Base-by-base conservation (phyloP, 2,113 vertebrate genomes). In the Saccopteryx bilineata region DNA sequence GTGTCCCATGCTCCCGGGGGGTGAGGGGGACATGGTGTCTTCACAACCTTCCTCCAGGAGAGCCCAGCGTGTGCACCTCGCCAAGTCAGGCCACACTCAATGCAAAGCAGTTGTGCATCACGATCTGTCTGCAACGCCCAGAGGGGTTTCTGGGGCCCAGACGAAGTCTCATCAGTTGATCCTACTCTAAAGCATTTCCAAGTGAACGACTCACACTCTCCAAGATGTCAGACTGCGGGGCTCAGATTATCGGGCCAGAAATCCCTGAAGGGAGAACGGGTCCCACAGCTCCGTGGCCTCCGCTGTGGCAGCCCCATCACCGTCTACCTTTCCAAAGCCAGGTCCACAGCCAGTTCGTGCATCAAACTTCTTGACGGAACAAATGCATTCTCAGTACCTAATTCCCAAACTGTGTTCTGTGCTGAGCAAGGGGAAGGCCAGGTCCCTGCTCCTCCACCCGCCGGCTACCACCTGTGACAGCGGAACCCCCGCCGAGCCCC, bases 221-320 rank as follows among this genome's bases (percentile, higher is more conserved):
- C 52, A 68, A 28, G 56, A 72, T 2, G 60, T 65, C 78, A 19
- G 72, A 15, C 28, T 1, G 48, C 0, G 7, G 31, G 48, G 39
- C 68, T 31, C n/a, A 39, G 19, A 58, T 31, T 11, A 8, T 15
- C 33, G 9, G 12, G 5, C 28, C 14, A 81, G 65, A 92, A 48
- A 66, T 1, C 33, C 54, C 61, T 15, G 31, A 39, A 65, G n/a
- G 19, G 13, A 11, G 18, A 19, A 48, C 19, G n/a, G 58, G 33
- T 54, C 46, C 33, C 68, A 3, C 13, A 9, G 63, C 48, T 80
- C 74, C 33, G 31, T 2, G 46, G 17, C 17, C 9, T 39, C 63
- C 19, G 5, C 21, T 8, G 0, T 1, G 48, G 68, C 60, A 14
- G 33, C 54, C 18, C 14, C 0, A 2, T 7, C 14, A 23, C 58